These are phyloP conservation scores for Molossus molossus DNA, from an alignment of 2,797 vertebrate species.

Conservation along the genomic window DNA sequence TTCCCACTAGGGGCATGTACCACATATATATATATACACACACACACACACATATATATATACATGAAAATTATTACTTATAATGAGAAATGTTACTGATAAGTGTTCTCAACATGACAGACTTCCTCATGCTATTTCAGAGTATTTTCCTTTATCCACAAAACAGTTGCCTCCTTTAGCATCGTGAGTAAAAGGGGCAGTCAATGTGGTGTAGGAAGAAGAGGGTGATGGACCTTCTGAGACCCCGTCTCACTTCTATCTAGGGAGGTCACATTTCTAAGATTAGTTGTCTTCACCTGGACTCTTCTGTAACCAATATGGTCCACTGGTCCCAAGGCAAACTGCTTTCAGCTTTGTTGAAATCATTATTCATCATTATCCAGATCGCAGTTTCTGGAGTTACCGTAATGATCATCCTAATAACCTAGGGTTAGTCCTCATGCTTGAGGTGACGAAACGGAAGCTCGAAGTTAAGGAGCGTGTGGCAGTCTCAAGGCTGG, in stretches of 20 bases:
- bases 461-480: neutral
- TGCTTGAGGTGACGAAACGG: neutral
- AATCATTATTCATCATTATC: neutral
- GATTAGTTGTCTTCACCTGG: neutral
- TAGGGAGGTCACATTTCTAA: neutral
- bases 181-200: neutral
- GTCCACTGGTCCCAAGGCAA: neutral
- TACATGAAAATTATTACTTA: neutral
- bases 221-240: neutral
- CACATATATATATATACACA: too few relatives aligned
- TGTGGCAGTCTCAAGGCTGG: neutral
- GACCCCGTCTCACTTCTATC: neutral
- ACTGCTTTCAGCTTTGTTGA: neutral
- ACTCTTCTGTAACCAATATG: neutral
- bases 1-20: too few relatives aligned
- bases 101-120: neutral
- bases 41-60: too few relatives aligned
- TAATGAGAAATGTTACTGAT: neutral
- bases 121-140: neutral
- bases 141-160: neutral
- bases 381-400: neutral
- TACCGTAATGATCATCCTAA: neutral
- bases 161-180: neutral
- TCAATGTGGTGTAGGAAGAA: neutral
- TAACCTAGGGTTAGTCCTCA: neutral